Percentiles rank a stretch among this genome's conserved stretches.
Conservation (phyloP, 2,888 invertebrate species). For the Cenopis cana region DNA sequence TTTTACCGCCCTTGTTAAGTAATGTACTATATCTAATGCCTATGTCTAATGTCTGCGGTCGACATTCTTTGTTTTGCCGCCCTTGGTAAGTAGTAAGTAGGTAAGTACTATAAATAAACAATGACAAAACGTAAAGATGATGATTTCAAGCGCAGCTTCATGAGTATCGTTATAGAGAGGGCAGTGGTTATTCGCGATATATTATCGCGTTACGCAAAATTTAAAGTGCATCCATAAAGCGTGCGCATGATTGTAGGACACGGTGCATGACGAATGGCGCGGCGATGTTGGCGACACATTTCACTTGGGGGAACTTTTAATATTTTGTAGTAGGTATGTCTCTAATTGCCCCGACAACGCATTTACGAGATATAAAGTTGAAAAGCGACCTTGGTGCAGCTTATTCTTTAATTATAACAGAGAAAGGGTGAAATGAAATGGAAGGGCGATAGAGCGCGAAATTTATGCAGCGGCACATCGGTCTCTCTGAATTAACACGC, state of each 20-base stretch:
- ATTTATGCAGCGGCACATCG: conserved; percentile 54
- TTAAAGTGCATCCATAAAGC: conserved; percentile 54
- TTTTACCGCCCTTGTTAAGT: too few species aligned
- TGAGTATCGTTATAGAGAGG: background rate
- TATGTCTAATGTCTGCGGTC: too few species aligned
- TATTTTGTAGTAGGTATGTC: conserved; percentile 71
- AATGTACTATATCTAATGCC: too few species aligned
- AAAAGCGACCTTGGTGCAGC: conserved; percentile 55
- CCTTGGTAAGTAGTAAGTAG: too few species aligned
- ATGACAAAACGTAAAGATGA: background rate
- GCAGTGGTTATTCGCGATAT: conserved; percentile 2
- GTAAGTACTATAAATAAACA: too few species aligned
- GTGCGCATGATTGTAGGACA: conserved; percentile 58
- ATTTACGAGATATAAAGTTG: conserved; percentile 55
- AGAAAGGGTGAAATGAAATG: conserved; percentile 52
- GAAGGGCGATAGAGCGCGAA: conserved; percentile 45
- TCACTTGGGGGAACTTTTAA: conserved; percentile 71
- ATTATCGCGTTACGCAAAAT: conserved; percentile 43
- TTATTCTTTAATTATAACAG: conserved; percentile 60
- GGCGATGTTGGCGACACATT: conserved; percentile 62
- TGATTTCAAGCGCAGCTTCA: background rate
- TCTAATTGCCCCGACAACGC: conserved; percentile 70
- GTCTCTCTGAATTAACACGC: conserved; percentile 40
- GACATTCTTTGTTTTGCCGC: too few species aligned
- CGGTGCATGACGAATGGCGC: conserved; percentile 64